phyloP scores from a whole-genome alignment of 2,888 invertebrate species.

The Prostheceraeus crozeri region DNA sequence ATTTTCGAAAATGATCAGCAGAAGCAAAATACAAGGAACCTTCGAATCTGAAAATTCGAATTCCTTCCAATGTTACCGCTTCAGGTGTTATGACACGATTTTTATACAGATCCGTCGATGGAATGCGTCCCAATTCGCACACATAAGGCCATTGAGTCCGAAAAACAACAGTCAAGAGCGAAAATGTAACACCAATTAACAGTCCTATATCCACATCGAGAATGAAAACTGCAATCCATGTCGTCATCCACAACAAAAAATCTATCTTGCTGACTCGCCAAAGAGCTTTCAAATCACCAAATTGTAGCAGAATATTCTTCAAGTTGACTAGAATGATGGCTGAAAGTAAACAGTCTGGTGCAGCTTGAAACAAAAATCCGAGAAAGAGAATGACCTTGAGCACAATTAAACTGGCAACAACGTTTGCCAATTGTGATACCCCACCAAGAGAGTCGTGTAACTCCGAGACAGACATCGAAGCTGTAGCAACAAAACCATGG shows the following conservation, averaged over 20 bases:
- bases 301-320: constrained; percentile 55
- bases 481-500: constrained; percentile 49
- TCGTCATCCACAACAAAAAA: constrained; percentile 65
- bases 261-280: constrained; percentile 52
- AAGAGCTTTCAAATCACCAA: constrained; percentile 49
- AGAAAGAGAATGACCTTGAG: constrained; percentile 74
- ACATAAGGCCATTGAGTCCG: constrained; percentile 59
- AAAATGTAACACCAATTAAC: constrained; percentile 67
- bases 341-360: constrained; percentile 67
- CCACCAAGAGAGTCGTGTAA: constrained; percentile 80
- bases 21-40: constrained; percentile 51
- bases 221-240: constrained; percentile 68
- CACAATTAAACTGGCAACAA: constrained; percentile 70
- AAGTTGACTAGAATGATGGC: constrained; percentile 54
- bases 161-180: constrained; percentile 67
- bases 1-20: constrained; percentile 50
- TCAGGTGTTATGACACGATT: constrained; percentile 50
- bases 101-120: constrained; percentile 57
- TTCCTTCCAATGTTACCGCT: constrained; percentile 45
- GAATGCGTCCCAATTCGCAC: constrained; percentile 55
- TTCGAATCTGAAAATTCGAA: constrained; percentile 51
- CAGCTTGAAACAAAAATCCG: constrained; percentile 75
- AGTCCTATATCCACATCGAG: constrained; percentile 76
- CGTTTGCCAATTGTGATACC: constrained; percentile 70
- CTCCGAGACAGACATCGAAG: constrained; percentile 59